Evolutionary conservation across 1,140 invertebrate species (phyloP), one percentile per base, ranked within the genome.

Genomic region (Homalodisca vitripennis): DNA sequence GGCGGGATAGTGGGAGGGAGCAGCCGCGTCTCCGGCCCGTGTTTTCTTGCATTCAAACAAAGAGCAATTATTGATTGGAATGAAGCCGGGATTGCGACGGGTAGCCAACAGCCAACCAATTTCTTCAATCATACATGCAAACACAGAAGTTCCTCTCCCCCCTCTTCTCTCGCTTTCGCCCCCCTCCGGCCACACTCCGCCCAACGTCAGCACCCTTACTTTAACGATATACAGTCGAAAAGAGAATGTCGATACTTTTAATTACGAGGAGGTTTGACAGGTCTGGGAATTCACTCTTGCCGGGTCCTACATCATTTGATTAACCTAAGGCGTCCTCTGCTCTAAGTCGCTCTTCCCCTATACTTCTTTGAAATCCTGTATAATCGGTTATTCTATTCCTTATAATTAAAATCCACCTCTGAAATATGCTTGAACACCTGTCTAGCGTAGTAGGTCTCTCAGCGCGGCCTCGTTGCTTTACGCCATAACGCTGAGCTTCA

Each of bases 121-220:
- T 60, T 60, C 55, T 60, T 60, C 55, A 60, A 60, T 60, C 55
- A 60, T 60, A 60, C 55, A 60, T 60, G 55, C 55, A 60, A 60
- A 60, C 55, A 27, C 24, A 60, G 24, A 26, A 30, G 55, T 26
- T 60, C 26, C 24, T 10, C n/a, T 27, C 55, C 24, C 22, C 22
- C 55, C n/a, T 10, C 55, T 26, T 12, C 55, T 60, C 55, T 26
- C 6, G 14, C 55, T 13, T 26, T 60, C 24, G 24, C 34, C 34
- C 34, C 34, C 17, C 34, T 6, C 34, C 34, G 34, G 6, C 17
- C 6, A 41, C 34, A 6, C 34, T 41, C 34, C 6, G 6, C 34
- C 34, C 17, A 41, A 6, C 34, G 34, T 41, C 34, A 41, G 6
- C 34, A 17, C 55, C 55, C 55, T 60, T 30, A 30, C 2, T 17